These are phyloP conservation scores for Galerucella nymphaeae DNA, from an alignment of 2,888 invertebrate genomes.

Conservation along the genomic window DNA sequence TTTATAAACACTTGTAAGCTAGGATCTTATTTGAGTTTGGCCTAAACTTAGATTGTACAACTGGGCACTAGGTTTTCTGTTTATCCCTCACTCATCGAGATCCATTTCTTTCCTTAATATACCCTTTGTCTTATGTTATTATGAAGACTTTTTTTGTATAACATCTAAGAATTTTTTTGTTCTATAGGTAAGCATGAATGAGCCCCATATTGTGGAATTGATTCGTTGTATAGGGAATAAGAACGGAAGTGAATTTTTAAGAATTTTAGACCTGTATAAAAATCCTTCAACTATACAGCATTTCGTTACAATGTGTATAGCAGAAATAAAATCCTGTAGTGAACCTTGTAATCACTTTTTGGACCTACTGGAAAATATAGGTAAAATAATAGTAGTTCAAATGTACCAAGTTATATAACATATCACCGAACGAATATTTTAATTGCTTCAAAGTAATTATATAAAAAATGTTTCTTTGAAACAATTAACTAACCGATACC, in stretches of 20 bases:
- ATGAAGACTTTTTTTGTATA: background rate
- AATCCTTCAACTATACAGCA: slow-evolving; percentile 45
- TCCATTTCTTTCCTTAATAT: too few species aligned
- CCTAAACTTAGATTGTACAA: too few species aligned
- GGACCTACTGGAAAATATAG: slow-evolving; percentile 43
- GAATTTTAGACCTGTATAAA: slow-evolving; percentile 45
- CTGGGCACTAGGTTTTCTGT: too few species aligned
- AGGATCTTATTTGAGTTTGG: too few species aligned
- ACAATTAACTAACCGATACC: too few species aligned
- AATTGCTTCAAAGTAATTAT: background rate
- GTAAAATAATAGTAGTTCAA: slow-evolving; percentile 35
- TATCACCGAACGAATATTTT: background rate
- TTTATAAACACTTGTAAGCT: too few species aligned
- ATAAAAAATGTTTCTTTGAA: too few species aligned
- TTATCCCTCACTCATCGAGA: too few species aligned
- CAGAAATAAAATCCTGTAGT: slow-evolving; percentile 41
- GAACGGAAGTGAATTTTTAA: slow-evolving; percentile 41
- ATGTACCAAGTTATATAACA: background rate
- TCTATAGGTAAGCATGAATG: slow-evolving; percentile 42
- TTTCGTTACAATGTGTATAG: slow-evolving; percentile 51
- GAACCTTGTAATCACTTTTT: slow-evolving; percentile 33
- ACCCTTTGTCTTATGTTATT: too few species aligned
- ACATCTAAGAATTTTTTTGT: background rate
- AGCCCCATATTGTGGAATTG: slow-evolving; percentile 43
- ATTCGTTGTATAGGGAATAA: slow-evolving; percentile 40